These are phyloP conservation scores for Alethe castanea DNA, from an alignment of 2,113 vertebrate genomes.

Conservation along the genomic window DNA sequence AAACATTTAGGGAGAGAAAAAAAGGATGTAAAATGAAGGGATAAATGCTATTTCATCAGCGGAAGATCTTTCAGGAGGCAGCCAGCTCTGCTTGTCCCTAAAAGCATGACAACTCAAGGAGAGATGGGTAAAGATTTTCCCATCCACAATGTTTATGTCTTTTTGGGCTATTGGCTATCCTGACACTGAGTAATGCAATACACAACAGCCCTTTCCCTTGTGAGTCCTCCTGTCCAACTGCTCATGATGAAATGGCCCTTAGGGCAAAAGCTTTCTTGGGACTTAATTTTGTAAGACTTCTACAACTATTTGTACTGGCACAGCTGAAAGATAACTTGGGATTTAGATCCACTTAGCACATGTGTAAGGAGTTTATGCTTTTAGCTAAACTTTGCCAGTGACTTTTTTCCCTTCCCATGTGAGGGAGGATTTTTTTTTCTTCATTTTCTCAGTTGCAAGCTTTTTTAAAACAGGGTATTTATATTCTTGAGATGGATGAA, in stretches of 20 bases:
- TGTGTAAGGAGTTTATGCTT: neutral
- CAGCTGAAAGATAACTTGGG: neutral
- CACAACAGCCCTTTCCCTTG: neutral
- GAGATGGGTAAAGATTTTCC: slow-evolving; percentile 1
- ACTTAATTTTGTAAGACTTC: neutral
- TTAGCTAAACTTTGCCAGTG: neutral
- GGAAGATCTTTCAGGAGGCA: neutral
- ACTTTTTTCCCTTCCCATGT: neutral
- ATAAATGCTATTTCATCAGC: neutral
- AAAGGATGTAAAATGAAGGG: neutral
- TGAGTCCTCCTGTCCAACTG: neutral
- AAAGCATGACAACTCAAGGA: neutral
- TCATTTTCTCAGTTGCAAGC: neutral
- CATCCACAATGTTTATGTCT: neutral
- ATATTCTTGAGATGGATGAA: neutral
- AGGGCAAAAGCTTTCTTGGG: neutral
- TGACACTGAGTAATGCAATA: neutral
- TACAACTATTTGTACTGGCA: neutral
- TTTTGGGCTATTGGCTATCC: neutral
- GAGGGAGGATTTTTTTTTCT: neutral
- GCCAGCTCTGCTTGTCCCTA: neutral
- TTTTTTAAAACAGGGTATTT: neutral
- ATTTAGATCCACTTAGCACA: neutral
- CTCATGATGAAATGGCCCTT: neutral
- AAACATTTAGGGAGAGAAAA: neutral